These are phyloP conservation scores for Andrena cerasifolii DNA, from an alignment of 1,140 invertebrate species.

Conservation along the genomic window DNA sequence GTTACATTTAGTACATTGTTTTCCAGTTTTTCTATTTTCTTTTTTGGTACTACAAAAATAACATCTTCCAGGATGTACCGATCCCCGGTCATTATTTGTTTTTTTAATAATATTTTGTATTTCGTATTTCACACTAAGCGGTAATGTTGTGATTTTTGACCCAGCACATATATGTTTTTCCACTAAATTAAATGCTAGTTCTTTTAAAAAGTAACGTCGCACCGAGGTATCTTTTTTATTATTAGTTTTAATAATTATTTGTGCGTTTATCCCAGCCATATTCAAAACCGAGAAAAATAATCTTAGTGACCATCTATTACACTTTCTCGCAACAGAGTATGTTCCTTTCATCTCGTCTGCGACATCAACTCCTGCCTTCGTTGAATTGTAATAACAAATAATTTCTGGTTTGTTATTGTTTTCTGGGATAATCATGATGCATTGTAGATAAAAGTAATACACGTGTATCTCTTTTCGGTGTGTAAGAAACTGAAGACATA, in stretches of 20 bases:
- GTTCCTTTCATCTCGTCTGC: constrained; percentile 62
- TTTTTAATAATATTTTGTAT: no score
- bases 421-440: constrained; percentile 68
- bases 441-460: constrained; percentile 71
- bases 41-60: not conserved
- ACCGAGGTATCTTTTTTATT: not conserved
- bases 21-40: not conserved
- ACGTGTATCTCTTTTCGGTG: constrained; percentile 72
- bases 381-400: constrained; percentile 70
- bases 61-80: no score
- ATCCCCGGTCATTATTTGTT: not conserved
- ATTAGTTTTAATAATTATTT: no score
- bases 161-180: not conserved
- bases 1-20: no score
- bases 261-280: constrained; percentile 22
- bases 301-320: constrained; percentile 65
- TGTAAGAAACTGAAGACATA: constrained; percentile 71
- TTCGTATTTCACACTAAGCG: no score
- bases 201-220: not conserved
- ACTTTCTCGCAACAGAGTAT: constrained; percentile 64
- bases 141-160: no score
- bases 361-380: constrained; percentile 71
- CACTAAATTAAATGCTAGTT: not conserved
- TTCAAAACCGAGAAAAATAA: constrained; percentile 66
- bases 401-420: constrained; percentile 65